Conservation (phyloP, 2,888 invertebrate genomes). For the Apotomis capreana region DNA sequence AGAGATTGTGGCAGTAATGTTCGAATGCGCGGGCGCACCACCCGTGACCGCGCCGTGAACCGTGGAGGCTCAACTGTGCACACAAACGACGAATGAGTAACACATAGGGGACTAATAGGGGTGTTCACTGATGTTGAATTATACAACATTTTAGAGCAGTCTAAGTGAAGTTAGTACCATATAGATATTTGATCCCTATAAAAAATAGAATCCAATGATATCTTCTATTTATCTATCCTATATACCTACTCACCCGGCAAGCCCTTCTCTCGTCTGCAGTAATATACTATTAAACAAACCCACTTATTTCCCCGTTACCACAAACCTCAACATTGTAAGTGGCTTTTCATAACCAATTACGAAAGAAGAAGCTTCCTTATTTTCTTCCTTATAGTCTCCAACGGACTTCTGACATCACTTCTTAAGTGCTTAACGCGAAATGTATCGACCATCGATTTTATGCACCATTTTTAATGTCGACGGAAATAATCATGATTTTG, state of each 20-base stretch:
- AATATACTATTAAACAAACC: conserved; percentile 4
- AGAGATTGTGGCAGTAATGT: neutral
- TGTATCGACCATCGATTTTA: conserved; percentile 5
- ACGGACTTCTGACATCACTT: conserved; percentile 10
- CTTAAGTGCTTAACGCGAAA: conserved; percentile 13
- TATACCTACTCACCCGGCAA: no score
- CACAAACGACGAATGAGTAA: neutral
- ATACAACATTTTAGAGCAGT: no score
- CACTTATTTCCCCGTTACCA: conserved; percentile 15
- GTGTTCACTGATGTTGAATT: no score
- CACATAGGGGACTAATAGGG: no score
- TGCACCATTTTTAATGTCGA: conserved; percentile 4
- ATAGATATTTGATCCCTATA: no score
- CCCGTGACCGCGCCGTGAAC: conserved; percentile 74
- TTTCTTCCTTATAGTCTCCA: conserved; percentile 1
- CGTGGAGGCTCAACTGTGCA: conserved; percentile 59
- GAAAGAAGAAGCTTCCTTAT: conserved; percentile 25
- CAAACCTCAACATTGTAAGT: conserved; percentile 17
- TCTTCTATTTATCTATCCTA: no score
- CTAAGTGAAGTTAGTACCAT: no score
- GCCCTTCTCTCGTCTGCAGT: neutral
- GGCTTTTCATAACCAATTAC: conserved; percentile 11
- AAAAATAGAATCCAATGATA: no score
- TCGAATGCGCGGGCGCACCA: conserved; percentile 60
- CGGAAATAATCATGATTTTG: conserved; percentile 1